Evolutionary conservation across 2,113 vertebrate species (phyloP).

Genomic region (Prinia subflava): DNA sequence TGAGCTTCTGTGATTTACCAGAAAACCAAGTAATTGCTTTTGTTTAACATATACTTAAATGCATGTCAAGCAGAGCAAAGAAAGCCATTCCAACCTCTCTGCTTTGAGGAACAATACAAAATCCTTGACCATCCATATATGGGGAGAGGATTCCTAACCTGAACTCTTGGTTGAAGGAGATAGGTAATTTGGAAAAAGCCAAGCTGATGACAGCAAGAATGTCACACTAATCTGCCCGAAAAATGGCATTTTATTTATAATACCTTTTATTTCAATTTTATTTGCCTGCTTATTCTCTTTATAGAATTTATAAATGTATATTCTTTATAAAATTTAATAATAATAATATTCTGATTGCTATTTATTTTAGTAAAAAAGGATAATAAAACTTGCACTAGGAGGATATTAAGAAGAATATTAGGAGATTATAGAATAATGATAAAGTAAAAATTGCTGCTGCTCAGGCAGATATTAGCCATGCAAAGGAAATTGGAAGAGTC

Average conservation of each 20-base stretch:
- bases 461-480: neutral
- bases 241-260: neutral
- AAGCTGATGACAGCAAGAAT: neutral
- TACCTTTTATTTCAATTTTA: neutral
- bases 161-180: neutral
- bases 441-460: neutral
- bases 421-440: neutral
- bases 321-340: neutral
- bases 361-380: neutral
- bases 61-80: neutral
- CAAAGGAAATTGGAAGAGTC: conserved; percentile 14
- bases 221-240: neutral
- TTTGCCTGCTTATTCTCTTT: neutral
- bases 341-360: neutral
- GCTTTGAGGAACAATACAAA: neutral
- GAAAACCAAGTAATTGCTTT: neutral
- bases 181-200: neutral
- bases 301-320: neutral
- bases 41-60: neutral
- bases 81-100: neutral
- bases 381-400: neutral
- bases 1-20: neutral
- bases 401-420: conserved; percentile 38
- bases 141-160: neutral
- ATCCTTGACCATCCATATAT: neutral